Evolutionary conservation across 2,888 invertebrate species (phyloP), one percentile per base, ranked within the genome.

Genomic region (Synanthedon tipuliformis): DNA sequence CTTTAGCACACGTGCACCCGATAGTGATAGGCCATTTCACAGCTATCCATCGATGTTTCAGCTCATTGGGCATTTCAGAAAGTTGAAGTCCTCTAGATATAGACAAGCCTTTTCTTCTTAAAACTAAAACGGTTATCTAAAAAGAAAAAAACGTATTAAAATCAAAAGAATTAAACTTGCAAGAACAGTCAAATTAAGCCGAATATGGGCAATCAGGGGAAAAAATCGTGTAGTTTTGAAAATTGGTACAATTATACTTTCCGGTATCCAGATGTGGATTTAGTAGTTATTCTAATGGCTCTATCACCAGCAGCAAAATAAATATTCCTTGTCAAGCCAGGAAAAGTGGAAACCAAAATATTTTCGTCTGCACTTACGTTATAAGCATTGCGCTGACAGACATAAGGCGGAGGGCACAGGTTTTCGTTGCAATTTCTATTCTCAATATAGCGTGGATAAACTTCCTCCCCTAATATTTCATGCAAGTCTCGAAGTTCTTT

Each of bases 1-100:
- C 71, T 51, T 67, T 68, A 2, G 61, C 61, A 56, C 83, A 83
- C 15, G 68, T 58, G 56, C 83, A 84, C 3, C 75, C 81, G n/a
- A 78, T 73, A 50, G 71, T 75, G 10, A 84, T 65, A 0, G 69
- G 64, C 13, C 61, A 60, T 41, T 65, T 66, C 34, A 69, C 62
- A 1, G 75, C 69, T n/a, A 73, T 60, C 77, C 82, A 84, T 53
- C 63, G 65, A 15, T 54, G 56, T 54, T 59, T 61, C 4, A 82
- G 54, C 2, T 75, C 75, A 0, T 55, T 55, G 4, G 81, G 81
- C 52, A 80, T 15, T 12, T 65, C 63, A 51, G 67, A 57, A 49
- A 58, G 45, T 15, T 45, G n/a, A 7, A 45, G n/a, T n/a, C 15
- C 45, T 13, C 45, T 45, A 13, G 45, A 15, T 13, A 45, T 45